Conservation (phyloP, 2,888 invertebrate species). For the Euclidia mi region DNA sequence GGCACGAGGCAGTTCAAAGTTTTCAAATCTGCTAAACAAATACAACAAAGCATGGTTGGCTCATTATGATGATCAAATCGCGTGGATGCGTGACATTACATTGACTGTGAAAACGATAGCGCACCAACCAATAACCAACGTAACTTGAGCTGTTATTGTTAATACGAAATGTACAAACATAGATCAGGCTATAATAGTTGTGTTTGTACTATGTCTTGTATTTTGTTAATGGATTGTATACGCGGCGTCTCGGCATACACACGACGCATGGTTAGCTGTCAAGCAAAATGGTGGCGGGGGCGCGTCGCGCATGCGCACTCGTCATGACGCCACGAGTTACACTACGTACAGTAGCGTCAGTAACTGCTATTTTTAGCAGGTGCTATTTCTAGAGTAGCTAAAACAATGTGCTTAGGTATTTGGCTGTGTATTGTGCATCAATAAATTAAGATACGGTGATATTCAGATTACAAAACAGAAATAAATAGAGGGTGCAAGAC, state of each 20-base stretch:
- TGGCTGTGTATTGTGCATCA: too few species aligned
- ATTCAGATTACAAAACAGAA: too few species aligned
- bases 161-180: too few species aligned
- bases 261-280: conserved; percentile 62
- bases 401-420: too few species aligned
- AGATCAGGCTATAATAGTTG: too few species aligned
- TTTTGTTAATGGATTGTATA: conserved; percentile 1
- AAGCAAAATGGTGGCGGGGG: conserved; percentile 41
- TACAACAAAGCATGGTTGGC: conserved; percentile 37
- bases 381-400: neutral
- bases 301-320: conserved; percentile 73
- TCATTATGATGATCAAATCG: conserved; percentile 13
- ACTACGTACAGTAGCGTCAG: conserved; percentile 5
- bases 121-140: too few species aligned
- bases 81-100: neutral
- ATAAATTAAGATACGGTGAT: too few species aligned
- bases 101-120: too few species aligned
- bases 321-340: conserved; percentile 68
- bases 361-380: conserved; percentile 3
- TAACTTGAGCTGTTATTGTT: too few species aligned
- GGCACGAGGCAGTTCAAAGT: conserved; percentile 22
- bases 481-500: too few species aligned
- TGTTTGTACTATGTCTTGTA: conserved; percentile 5
- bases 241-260: conserved; percentile 17
- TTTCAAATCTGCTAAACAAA: conserved; percentile 20